Evolutionary conservation across 2,888 invertebrate genomes (phyloP).

Genomic region (Drosophila buzzatii): DNA sequence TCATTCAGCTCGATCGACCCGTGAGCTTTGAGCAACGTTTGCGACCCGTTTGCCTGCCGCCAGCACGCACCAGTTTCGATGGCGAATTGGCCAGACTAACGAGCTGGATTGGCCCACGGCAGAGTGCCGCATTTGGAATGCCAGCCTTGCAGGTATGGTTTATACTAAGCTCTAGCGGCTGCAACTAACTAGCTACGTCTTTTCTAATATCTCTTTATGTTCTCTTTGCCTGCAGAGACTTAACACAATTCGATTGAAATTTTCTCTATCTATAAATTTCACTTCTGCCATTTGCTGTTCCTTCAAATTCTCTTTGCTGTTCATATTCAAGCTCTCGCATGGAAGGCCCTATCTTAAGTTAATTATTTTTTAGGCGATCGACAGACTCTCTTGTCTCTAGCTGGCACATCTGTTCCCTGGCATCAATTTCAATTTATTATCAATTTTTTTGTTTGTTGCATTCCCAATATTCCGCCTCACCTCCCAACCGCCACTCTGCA

Average conservation of each 20-base stretch:
- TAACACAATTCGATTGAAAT: conserved; percentile 11
- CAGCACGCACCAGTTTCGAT: conserved; percentile 68
- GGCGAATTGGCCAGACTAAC: conserved; percentile 87
- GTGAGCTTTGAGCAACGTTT: conserved; percentile 87
- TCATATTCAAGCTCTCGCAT: conserved; percentile 13
- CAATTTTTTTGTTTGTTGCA: not conserved
- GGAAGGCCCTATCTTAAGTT: conserved; percentile 22
- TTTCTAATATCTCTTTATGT: not conserved
- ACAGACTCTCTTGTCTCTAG: no score
- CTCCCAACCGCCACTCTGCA: conserved; percentile 6
- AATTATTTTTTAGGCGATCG: conserved; percentile 40
- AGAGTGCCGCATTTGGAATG: conserved; percentile 85
- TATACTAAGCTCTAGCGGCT: conserved; percentile 77
- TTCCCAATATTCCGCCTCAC: not conserved
- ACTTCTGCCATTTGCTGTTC: conserved; percentile 41
- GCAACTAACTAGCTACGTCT: not conserved
- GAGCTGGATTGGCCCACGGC: conserved; percentile 91
- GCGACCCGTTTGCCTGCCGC: conserved; percentile 91
- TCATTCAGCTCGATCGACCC: conserved; percentile 88
- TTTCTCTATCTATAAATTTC: conserved; percentile 16
- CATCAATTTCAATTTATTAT: not conserved
- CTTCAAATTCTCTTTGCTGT: conserved; percentile 74
- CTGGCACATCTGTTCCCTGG: conserved; percentile 74
- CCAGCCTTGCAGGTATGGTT: conserved; percentile 87
- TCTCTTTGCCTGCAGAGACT: conserved; percentile 9